Conservation (phyloP, 2,797 vertebrate genomes). For the Aviceda cuculoides region DNA sequence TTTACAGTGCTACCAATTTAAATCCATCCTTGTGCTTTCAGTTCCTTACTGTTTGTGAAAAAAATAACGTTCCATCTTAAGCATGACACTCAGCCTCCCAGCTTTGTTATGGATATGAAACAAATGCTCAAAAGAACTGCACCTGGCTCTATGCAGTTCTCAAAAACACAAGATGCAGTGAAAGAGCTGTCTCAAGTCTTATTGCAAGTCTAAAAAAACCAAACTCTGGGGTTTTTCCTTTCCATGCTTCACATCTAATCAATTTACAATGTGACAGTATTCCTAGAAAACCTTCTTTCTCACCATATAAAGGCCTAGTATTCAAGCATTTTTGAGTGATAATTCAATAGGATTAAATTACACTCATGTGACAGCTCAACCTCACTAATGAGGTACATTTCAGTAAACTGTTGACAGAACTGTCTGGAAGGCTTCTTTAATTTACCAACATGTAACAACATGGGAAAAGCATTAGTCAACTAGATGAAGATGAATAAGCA, state of each 20-base stretch:
- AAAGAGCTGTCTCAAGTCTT: constrained; percentile 5
- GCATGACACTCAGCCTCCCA: neutral
- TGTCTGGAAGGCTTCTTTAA: constrained; percentile 82
- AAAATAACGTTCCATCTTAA: neutral
- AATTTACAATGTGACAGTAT: constrained; percentile 51
- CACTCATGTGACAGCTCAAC: constrained; percentile 74
- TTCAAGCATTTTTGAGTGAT: constrained; percentile 78
- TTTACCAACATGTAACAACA: constrained; percentile 82
- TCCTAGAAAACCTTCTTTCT: constrained; percentile 44
- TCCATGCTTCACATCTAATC: constrained; percentile 49
- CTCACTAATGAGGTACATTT: constrained; percentile 82
- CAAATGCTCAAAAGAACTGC: neutral
- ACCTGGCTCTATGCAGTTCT: neutral
- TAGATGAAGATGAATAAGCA: constrained; percentile 85
- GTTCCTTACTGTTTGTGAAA: neutral
- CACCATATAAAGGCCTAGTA: constrained; percentile 22
- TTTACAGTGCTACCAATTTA: neutral
- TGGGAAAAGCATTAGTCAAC: constrained; percentile 79
- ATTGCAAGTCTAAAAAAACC: neutral
- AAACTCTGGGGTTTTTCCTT: neutral
- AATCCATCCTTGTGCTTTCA: neutral
- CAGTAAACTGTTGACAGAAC: constrained; percentile 85
- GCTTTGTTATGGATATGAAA: neutral
- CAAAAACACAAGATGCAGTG: neutral
- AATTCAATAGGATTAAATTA: constrained; percentile 84